Conservation (phyloP, 2,797 vertebrate genomes). For the Poeciliopsis presidionis region DNA sequence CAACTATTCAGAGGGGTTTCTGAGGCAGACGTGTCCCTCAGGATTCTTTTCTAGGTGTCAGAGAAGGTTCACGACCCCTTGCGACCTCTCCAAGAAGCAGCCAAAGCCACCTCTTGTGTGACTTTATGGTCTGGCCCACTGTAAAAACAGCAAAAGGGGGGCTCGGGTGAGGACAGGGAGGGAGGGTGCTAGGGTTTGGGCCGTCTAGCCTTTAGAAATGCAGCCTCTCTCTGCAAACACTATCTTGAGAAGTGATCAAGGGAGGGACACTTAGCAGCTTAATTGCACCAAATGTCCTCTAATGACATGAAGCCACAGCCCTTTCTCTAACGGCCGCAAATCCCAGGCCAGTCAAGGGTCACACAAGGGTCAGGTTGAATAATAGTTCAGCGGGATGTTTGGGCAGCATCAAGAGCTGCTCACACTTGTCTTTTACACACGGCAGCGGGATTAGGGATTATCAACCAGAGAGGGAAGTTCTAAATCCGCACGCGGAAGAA, state of each 20-base stretch:
- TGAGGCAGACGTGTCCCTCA: constrained; percentile 20
- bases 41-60: constrained; percentile 45
- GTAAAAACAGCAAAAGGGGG: constrained; percentile 65
- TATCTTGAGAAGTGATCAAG: constrained; percentile 87
- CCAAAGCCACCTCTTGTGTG: constrained; percentile 54
- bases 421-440: constrained; percentile 2
- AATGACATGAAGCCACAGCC: constrained; percentile 79
- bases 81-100: constrained; percentile 48
- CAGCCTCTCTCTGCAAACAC: constrained; percentile 77
- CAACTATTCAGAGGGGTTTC: constrained; percentile 33
- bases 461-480: constrained; percentile 1
- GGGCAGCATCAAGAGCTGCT: constrained; percentile 35
- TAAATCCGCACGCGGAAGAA: neutral
- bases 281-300: constrained; percentile 85
- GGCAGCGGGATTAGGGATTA: neutral
- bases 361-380: constrained; percentile 76
- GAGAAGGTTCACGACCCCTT: constrained; percentile 61
- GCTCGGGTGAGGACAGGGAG: constrained; percentile 3
- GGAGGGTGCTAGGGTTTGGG: neutral
- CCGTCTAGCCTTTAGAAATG: constrained; percentile 79
- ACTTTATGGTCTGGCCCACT: constrained; percentile 71
- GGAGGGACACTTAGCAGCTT: constrained; percentile 77
- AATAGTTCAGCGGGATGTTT: constrained; percentile 55
- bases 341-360: constrained; percentile 49
- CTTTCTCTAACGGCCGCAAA: constrained; percentile 61